phyloP scores from a whole-genome alignment of 2,797 vertebrate species.

The Periophthalmus magnuspinnatus region DNA sequence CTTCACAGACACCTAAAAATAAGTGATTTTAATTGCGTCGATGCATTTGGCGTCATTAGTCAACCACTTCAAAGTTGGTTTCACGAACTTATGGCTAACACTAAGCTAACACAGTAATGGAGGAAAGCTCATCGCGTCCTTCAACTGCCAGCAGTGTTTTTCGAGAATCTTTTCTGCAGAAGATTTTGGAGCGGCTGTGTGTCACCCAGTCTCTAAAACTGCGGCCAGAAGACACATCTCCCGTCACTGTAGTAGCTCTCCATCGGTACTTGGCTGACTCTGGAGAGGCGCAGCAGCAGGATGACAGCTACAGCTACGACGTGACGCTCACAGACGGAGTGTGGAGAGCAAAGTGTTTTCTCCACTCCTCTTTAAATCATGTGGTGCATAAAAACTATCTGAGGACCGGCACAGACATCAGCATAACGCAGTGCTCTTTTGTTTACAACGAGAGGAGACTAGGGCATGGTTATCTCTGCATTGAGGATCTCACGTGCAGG shows the following conservation, averaged over 20 bases:
- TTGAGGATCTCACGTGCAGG: conserved; percentile 68
- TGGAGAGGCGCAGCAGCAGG: conserved; percentile 2
- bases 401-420: conserved; percentile 73
- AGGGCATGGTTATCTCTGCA: conserved; percentile 74
- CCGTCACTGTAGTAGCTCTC: conserved; percentile 78
- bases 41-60: not conserved
- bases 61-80: too few species aligned
- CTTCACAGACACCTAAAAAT: not conserved
- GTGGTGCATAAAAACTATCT: conserved; percentile 79
- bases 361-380: conserved; percentile 70
- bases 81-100: not conserved
- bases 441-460: conserved; percentile 82
- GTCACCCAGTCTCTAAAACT: conserved; percentile 56
- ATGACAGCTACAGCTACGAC: conserved; percentile 81
- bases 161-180: conserved; percentile 51
- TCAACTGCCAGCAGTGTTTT: conserved; percentile 1
- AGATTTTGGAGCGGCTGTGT: conserved; percentile 60
- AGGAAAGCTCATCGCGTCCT: conserved; percentile 39
- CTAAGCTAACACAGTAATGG: conserved; percentile 40
- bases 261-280: conserved; percentile 79
- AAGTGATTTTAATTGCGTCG: not conserved
- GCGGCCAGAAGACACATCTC: conserved; percentile 33
- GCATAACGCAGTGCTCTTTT: conserved; percentile 75
- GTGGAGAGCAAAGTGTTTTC: conserved; percentile 74
- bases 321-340: conserved; percentile 82